phyloP scores from a whole-genome alignment of 2,888 invertebrate genomes.

The Synergus umbraculus region DNA sequence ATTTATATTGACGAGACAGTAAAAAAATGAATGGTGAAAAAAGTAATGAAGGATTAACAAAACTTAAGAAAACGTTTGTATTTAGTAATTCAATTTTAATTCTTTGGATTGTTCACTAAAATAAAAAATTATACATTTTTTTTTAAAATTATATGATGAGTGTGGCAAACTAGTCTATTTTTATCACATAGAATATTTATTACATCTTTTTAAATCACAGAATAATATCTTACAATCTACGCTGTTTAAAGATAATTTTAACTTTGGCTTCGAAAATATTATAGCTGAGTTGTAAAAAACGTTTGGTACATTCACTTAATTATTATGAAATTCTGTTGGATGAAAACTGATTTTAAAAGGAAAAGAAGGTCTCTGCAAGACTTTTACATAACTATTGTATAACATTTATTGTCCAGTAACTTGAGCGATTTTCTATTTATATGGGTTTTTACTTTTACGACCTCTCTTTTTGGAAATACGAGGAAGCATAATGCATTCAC shows the following conservation, averaged over 20 bases:
- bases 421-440: background rate
- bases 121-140: too few relatives aligned
- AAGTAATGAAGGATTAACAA: background rate
- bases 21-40: too few relatives aligned
- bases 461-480: background rate
- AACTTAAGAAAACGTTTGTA: background rate
- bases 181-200: too few relatives aligned
- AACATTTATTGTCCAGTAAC: background rate
- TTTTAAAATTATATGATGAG: too few relatives aligned
- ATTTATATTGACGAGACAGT: too few relatives aligned
- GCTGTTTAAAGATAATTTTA: too few relatives aligned
- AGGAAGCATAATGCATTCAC: background rate
- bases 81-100: background rate
- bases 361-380: background rate
- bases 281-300: too few relatives aligned
- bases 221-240: too few relatives aligned
- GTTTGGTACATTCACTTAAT: too few relatives aligned
- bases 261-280: too few relatives aligned
- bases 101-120: background rate
- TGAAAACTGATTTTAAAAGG: background rate
- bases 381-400: background rate
- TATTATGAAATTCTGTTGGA: background rate
- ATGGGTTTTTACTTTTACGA: background rate
- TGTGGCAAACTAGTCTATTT: too few relatives aligned
- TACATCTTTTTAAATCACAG: too few relatives aligned